These are phyloP conservation scores for Portevinia maculata DNA, from an alignment of 2,888 invertebrate genomes.

Conservation along the genomic window DNA sequence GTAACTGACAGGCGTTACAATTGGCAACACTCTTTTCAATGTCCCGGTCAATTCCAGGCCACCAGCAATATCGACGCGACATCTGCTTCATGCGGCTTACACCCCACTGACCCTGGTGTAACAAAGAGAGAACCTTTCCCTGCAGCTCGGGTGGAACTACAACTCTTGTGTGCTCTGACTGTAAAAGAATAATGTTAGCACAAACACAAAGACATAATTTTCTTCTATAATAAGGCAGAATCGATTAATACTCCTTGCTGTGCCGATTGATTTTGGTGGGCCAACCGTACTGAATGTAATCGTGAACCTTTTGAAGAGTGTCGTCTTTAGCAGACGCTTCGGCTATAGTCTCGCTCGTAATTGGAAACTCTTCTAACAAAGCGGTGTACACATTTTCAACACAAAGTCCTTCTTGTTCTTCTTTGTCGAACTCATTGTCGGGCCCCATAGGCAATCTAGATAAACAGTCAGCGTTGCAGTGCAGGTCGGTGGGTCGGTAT, in stretches of 20 bases:
- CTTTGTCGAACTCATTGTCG: not conserved
- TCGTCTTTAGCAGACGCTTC: not conserved
- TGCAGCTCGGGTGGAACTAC: not conserved
- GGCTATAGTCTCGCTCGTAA: not conserved
- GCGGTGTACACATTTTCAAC: constrained; percentile 1
- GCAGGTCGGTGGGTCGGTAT: too few relatives aligned
- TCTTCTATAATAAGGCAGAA: not conserved
- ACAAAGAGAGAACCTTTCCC: not conserved
- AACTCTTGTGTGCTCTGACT: too few relatives aligned
- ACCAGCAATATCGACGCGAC: constrained; percentile 24
- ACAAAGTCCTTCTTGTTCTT: not conserved
- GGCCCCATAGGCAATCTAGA: too few relatives aligned
- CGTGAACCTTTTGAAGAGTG: not conserved
- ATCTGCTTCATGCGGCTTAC: constrained; percentile 23
- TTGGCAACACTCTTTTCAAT: constrained; percentile 14
- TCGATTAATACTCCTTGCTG: too few relatives aligned
- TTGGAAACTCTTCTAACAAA: not conserved
- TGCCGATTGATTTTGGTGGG: not conserved
- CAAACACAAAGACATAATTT: constrained; percentile 1
- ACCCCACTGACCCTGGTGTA: constrained; percentile 36
- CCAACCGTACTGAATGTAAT: not conserved
- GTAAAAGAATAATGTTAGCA: not conserved
- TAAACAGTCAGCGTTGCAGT: too few relatives aligned
- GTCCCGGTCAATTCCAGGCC: constrained; percentile 20
- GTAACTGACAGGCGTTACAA: constrained; percentile 2